Conservation (phyloP, 2,888 invertebrate genomes). For the Lamellibrachia satsuma region DNA sequence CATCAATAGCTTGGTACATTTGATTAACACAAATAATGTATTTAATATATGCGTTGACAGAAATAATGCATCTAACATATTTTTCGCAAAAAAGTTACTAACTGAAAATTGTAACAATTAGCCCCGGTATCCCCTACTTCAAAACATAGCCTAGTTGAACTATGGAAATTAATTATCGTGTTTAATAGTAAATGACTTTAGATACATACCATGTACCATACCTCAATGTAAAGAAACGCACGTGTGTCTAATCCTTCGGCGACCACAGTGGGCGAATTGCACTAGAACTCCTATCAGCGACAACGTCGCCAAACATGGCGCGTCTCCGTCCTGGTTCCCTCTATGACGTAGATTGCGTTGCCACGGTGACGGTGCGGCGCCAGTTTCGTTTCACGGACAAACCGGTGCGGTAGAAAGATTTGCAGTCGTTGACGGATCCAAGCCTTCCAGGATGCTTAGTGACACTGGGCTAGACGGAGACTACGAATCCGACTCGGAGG, state of each 20-base stretch:
- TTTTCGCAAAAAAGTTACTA: too few relatives aligned
- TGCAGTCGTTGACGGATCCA: neutral
- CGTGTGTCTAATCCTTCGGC: neutral
- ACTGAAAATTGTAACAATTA: too few relatives aligned
- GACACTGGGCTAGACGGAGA: neutral
- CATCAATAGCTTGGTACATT: too few relatives aligned
- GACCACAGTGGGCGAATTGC: neutral
- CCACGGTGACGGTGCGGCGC: neutral
- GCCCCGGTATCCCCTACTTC: too few relatives aligned
- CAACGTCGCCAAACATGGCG: neutral
- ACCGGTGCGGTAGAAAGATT: neutral
- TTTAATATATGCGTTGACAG: too few relatives aligned
- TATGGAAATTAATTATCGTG: neutral
- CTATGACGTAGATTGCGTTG: neutral
- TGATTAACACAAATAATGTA: too few relatives aligned
- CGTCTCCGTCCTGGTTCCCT: neutral
- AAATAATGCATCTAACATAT: too few relatives aligned
- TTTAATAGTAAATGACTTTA: neutral
- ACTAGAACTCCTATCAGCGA: neutral
- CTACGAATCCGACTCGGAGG: neutral
- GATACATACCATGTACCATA: neutral
- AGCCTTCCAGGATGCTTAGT: neutral
- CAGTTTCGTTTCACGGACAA: constrained; percentile 6
- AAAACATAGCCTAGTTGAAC: neutral
- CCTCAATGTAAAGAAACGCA: neutral